Evolutionary conservation across 2,113 vertebrate species (phyloP).

Genomic region (Heterochromis multidens): DNA sequence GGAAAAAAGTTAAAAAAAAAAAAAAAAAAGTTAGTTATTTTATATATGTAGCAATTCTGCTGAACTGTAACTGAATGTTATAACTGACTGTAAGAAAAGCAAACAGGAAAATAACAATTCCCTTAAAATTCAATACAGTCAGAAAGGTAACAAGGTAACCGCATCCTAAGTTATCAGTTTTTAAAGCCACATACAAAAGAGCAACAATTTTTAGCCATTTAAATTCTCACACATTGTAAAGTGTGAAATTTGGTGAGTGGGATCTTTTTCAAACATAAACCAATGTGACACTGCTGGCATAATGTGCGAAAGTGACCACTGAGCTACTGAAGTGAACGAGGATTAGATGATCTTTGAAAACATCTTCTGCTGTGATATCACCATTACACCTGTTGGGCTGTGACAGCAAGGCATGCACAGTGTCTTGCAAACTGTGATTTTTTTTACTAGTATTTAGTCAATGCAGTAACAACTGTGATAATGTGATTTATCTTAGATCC

Average conservation of each 20-base stretch:
- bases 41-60: background rate
- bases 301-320: conserved; percentile 1
- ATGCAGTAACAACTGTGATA: background rate
- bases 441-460: background rate
- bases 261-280: conserved; percentile 15
- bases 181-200: background rate
- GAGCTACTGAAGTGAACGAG: conserved; percentile 2
- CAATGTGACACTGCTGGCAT: conserved; percentile 22
- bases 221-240: background rate
- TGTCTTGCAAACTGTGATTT: conserved; percentile 10
- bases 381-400: conserved; percentile 40
- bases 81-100: background rate
- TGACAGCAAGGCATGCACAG: background rate
- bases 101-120: background rate
- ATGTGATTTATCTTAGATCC: conserved; percentile 26
- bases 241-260: background rate
- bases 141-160: background rate
- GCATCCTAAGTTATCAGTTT: background rate
- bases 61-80: background rate
- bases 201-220: background rate
- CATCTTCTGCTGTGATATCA: conserved; percentile 29
- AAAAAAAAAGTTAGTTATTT: background rate
- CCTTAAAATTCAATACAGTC: background rate
- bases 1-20: background rate
- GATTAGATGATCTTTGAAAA: conserved; percentile 41